Base-by-base conservation (phyloP, 2,888 invertebrate species). In the Drosophila sordidula region DNA sequence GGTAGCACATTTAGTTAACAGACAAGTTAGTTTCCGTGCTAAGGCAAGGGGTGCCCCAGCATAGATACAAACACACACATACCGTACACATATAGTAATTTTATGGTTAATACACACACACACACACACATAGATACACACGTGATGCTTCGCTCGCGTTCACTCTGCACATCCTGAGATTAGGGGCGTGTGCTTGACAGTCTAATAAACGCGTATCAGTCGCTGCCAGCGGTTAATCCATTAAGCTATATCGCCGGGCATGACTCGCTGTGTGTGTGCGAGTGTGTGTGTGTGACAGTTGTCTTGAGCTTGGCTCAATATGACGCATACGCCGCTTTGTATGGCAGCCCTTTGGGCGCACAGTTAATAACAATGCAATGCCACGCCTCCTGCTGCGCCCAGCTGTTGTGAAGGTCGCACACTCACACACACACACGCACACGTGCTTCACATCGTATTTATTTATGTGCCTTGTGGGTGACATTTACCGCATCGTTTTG, bases 401-500 rank as follows among this genome's bases (percentile, higher is more conserved):
- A 73, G 55, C 56, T 50, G 44, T 44, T 47, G n/a, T 47, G 57
- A 85, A 86, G 80, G 80, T 69, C 80, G 46, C 47, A 39, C 38
- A 54, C 12, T 45, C 14, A 47, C 52, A 36, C 38, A 57, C 14
- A 14, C 41, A 39, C 32, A 47, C 68, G 26, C 32, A 16, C 38
- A 46, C 6, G 12, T 11, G 4, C 18, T 22, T 22, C 18, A 18
- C 29, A 44, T 52, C 6, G n/a, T 44, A 56, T 67, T 64, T 70
- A 61, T 63, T 26, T 61, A 45, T 71, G 42, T 59, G 44, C 39
- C 50, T 64, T 51, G 12, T 32, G 72, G 75, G 26, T 42, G 34
- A 36, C 65, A 78, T 78, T 89, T 91, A 91, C 91, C 91, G 85
- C 83, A 75, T 91, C 91, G 80, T 81, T 87, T 62, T 85, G 86